A percentile compares a stretch with the other conserved stretches of the same genome.
These are phyloP conservation scores for Anolis apletophallus DNA, from an alignment of 2,797 vertebrate species.

Conservation along the genomic window DNA sequence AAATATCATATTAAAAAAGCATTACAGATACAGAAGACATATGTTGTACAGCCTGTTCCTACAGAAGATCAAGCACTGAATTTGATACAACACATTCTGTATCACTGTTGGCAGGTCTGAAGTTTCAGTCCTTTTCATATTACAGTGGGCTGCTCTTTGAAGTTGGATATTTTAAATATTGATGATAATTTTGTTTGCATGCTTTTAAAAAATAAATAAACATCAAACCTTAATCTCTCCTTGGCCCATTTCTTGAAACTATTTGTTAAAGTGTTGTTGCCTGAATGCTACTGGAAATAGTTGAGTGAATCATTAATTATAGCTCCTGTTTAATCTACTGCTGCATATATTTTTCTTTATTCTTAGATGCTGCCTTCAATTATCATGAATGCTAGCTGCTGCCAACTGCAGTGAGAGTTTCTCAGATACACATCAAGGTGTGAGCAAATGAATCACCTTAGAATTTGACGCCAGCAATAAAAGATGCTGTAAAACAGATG, in stretches of 20 bases:
- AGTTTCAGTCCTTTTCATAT: not conserved
- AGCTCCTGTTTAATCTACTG: not conserved
- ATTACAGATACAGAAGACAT: not conserved
- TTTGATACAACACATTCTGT: not conserved
- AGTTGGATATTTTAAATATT: not conserved
- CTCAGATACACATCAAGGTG: conserved; percentile 9
- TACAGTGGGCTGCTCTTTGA: not conserved
- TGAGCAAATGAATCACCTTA: not conserved
- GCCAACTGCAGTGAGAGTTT: not conserved
- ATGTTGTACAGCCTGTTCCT: not conserved
- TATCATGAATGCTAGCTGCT: conserved; percentile 1
- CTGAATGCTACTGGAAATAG: not conserved
- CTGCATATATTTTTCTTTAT: not conserved
- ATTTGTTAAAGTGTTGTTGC: not conserved
- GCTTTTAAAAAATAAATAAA: not conserved
- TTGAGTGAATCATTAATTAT: conserved; percentile 12
- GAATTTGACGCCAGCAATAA: not conserved
- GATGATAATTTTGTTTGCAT: not conserved
- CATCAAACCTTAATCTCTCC: not conserved
- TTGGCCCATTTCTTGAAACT: not conserved
- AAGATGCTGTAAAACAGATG: not conserved
- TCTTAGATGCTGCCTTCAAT: not conserved
- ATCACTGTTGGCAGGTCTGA: not conserved
- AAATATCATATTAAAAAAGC: not conserved
- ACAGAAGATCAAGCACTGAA: not conserved